phyloP scores from a whole-genome alignment of 2,113 vertebrate genomes.

The Alexandromys fortis region DNA sequence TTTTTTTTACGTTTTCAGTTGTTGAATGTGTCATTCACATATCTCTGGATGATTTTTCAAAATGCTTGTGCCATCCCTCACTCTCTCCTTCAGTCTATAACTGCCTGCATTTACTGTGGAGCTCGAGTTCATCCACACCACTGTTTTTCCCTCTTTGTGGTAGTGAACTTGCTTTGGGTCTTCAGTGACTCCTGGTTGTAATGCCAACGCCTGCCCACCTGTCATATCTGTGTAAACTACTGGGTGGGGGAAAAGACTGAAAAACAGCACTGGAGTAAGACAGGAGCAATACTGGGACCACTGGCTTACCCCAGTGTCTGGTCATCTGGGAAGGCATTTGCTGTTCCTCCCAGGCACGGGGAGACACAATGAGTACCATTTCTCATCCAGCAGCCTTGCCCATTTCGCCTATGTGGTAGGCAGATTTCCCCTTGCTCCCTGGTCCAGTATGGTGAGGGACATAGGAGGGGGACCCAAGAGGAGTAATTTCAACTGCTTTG shows the following conservation, averaged over 20 bases:
- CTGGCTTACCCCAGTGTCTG: neutral
- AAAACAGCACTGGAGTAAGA: neutral
- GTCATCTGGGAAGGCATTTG: neutral
- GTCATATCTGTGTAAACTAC: neutral
- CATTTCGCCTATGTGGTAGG: neutral
- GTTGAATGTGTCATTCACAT: neutral
- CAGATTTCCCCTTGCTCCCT: neutral
- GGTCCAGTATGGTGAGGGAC: neutral
- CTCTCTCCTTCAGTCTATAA: neutral
- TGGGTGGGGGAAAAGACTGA: neutral
- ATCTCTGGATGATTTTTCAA: neutral
- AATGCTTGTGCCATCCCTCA: neutral
- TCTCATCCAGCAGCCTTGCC: neutral
- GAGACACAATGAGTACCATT: neutral
- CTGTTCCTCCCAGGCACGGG: neutral
- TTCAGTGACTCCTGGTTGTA: neutral
- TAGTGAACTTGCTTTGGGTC: neutral
- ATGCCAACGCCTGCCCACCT: neutral
- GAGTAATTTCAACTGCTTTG: neutral
- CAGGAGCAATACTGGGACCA: neutral
- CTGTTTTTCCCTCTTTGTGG: slow-evolving; percentile 17
- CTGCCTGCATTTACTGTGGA: neutral
- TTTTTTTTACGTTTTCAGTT: neutral
- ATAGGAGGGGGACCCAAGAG: neutral
- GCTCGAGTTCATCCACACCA: neutral